These are phyloP conservation scores for Chaenogobius annularis DNA, from an alignment of 2,113 vertebrate genomes.

Conservation along the genomic window DNA sequence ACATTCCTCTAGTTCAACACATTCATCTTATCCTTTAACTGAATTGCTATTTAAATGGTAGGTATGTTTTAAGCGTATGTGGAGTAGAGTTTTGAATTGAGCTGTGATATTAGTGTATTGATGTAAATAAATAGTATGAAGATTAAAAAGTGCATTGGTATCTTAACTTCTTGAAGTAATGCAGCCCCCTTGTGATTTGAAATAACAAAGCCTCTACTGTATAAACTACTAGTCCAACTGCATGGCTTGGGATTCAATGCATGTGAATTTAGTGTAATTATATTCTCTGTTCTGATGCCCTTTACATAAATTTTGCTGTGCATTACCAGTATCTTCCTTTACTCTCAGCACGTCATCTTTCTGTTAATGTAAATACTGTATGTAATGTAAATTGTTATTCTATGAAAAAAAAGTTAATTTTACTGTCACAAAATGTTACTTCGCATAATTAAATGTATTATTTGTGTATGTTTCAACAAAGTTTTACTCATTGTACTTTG, in stretches of 20 bases:
- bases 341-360: neutral
- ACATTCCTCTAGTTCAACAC: conserved; percentile 52
- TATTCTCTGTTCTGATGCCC: neutral
- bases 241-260: conserved; percentile 36
- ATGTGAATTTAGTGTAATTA: conserved; percentile 21
- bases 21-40: neutral
- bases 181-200: conserved; percentile 30
- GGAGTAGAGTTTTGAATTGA: conserved; percentile 41
- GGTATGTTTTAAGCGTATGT: conserved; percentile 36
- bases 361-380: neutral
- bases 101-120: conserved; percentile 38
- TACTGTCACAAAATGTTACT: neutral
- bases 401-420: neutral
- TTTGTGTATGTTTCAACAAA: neutral
- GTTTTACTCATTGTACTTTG: neutral
- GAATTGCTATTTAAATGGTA: conserved; percentile 25
- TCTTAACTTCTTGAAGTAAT: conserved; percentile 19
- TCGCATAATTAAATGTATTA: neutral
- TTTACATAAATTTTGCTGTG: neutral
- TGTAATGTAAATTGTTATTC: neutral
- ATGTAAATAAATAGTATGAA: conserved; percentile 52
- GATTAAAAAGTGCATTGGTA: conserved; percentile 14
- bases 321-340: neutral
- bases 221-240: conserved; percentile 18
- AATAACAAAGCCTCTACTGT: conserved; percentile 15